phyloP scores from a whole-genome alignment of 2,113 vertebrate genomes.

The Mastomys coucha region DNA sequence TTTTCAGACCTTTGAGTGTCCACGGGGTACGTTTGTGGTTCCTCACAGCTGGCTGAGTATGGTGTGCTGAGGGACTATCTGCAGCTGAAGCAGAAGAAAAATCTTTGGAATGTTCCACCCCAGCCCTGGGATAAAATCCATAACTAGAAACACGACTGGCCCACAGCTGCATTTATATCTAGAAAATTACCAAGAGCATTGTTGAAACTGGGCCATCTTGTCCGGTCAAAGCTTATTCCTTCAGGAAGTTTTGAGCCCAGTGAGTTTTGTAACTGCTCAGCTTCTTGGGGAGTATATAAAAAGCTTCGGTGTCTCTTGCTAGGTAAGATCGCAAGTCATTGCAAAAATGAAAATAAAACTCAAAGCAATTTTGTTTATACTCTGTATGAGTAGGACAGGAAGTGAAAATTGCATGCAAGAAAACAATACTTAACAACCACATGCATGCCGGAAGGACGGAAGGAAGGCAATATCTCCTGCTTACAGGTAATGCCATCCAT shows the following conservation, averaged over 20 bases:
- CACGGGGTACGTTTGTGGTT: neutral
- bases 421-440: neutral
- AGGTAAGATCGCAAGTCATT: constrained; percentile 55
- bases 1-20: neutral
- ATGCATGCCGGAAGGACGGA: too few relatives aligned
- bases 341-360: constrained; percentile 74
- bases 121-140: neutral
- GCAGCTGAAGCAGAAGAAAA: neutral
- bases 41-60: neutral
- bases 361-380: constrained; percentile 13
- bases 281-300: constrained; percentile 63
- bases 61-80: neutral
- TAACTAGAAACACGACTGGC: neutral
- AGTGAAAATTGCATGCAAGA: constrained; percentile 3
- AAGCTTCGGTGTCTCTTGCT: constrained; percentile 58
- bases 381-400: constrained; percentile 28
- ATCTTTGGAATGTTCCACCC: neutral
- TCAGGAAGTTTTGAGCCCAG: neutral
- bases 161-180: constrained; percentile 28
- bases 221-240: neutral
- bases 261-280: constrained; percentile 57
- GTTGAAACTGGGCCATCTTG: constrained; percentile 45
- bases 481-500: neutral
- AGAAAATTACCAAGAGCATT: constrained; percentile 35
- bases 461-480: neutral